Base-by-base conservation (phyloP, 2,888 invertebrate species). In the Glaucopsyche alexis region DNA sequence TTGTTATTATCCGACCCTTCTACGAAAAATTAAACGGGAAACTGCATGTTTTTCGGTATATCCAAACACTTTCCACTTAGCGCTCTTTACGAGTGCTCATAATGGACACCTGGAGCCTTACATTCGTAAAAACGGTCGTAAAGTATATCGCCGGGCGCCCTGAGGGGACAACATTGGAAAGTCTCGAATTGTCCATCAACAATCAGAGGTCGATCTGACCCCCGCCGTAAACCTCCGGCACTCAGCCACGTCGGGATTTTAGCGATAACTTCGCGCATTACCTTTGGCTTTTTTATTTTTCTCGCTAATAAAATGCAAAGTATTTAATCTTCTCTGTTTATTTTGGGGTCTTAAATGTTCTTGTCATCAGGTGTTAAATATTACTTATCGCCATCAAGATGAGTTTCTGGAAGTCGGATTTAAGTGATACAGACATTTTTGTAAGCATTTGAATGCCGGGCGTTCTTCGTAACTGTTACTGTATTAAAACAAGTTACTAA, bases 141-240 rank as follows among this genome's bases (percentile, higher is more conserved):
- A 66, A 50, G 50, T 47, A 45, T 66, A 66, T 66, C 60, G 55
- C 65, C 72, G 72, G 74, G 66, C 52, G 71, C 78, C 78, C 75
- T 42, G 71, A 75, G 76, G 80, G 79, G 79, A 79, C 81, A 81
- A 78, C 83, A 80, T 82, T 83, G 83, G 82, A 84, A 86, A 88
- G 86, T 89, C 91, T 86, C 89, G 88, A 91, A 92, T 87, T 90
- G 91, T 90, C 92, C 90, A 91, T 92, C 91, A 91, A 87, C 87
- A 87, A 89, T 90, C 90, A 90, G 86, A 87, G 89, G 85, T 84
- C 77, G 83, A 80, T 83, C 81, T 83, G 87, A 85, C 91, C 91
- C 91, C 87, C 83, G 81, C 85, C 86, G 87, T 89, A 88, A 89
- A 90, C 90, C 89, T 87, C 85, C 86, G 85, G 84, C 55, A n/a